A percentile compares a stretch with the other conserved stretches of the same genome.
Evolutionary conservation across 2,113 vertebrate species (phyloP).

Genomic region (Poicephalus gulielmi): DNA sequence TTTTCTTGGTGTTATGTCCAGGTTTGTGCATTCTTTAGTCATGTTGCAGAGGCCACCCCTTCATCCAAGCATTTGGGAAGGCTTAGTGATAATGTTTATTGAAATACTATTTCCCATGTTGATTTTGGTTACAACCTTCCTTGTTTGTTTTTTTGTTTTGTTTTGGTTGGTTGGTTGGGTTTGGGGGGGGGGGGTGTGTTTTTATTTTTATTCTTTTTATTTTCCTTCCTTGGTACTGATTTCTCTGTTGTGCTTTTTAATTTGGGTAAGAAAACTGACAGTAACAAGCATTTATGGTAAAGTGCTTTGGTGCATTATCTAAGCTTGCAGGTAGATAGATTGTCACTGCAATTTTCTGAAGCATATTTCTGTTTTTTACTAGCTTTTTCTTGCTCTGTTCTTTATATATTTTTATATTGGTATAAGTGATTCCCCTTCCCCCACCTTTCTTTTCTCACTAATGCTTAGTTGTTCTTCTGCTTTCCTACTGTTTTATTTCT

Average conservation of each 20-base stretch:
- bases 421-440: accelerated
- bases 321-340: not conserved
- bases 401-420: not conserved
- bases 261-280: not conserved
- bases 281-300: not conserved
- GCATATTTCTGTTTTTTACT: not conserved
- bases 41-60: not conserved
- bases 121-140: not conserved
- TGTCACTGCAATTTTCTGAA: not conserved
- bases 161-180: not conserved
- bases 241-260: not conserved
- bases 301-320: not conserved
- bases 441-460: not conserved
- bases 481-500: not conserved
- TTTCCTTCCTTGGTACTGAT: not conserved
- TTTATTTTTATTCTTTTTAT: not conserved
- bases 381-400: not conserved
- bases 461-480: not conserved
- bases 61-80: not conserved
- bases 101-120: not conserved
- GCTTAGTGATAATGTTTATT: not conserved
- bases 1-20: not conserved
- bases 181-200: not conserved
- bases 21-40: not conserved
- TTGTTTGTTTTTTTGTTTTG: not conserved